A percentile compares a stretch with the other conserved stretches of the same genome.
phyloP scores from a whole-genome alignment of 2,888 invertebrate species.

The Antheraea assamensis region DNA sequence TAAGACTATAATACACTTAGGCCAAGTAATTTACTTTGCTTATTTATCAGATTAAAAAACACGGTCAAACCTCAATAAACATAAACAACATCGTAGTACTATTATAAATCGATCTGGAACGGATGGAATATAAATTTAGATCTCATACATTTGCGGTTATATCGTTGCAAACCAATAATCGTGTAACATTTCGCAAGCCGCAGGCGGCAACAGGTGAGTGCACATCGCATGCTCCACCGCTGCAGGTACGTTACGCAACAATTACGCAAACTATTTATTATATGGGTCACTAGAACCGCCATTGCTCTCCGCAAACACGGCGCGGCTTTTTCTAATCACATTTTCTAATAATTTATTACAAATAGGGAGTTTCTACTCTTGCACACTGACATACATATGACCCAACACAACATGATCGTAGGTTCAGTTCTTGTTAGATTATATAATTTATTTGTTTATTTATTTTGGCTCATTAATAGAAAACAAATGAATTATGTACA shows the following conservation, averaged over 20 bases:
- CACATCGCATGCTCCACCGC: conserved; percentile 60
- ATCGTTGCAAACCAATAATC: conserved; percentile 28
- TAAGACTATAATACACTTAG: neutral
- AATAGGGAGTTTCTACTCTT: neutral
- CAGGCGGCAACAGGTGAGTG: conserved; percentile 54
- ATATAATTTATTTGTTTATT: neutral
- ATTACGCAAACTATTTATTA: conserved; percentile 51
- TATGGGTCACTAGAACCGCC: conserved; percentile 48
- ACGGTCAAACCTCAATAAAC: neutral
- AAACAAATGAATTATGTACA: no score
- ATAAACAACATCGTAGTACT: neutral
- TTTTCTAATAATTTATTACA: neutral
- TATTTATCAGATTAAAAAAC: neutral
- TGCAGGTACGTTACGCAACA: conserved; percentile 52
- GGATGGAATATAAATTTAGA: conserved; percentile 23
- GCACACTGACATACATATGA: neutral
- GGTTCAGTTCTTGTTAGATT: conserved; percentile 1
- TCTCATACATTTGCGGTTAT: conserved; percentile 16
- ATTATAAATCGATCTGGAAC: conserved; percentile 7
- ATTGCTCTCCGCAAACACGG: neutral
- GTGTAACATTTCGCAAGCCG: conserved; percentile 50
- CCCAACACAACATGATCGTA: neutral
- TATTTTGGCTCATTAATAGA: neutral
- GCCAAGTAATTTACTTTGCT: neutral
- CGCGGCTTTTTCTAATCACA: neutral